Conservation (phyloP, 2,113 vertebrate species). For the Eretmochelys imbricata region DNA sequence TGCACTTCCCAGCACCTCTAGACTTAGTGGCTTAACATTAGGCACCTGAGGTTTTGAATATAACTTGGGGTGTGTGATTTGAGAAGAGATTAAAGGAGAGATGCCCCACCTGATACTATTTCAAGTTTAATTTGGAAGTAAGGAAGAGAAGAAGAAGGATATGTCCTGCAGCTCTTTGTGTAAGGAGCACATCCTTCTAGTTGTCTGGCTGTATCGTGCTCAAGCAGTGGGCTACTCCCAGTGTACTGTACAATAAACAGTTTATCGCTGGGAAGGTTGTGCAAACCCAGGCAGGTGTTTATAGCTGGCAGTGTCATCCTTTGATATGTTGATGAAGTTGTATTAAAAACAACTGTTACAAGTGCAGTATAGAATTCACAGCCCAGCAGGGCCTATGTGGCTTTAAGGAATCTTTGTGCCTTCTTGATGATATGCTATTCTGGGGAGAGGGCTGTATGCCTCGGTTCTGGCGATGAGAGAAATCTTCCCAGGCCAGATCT, state of each 20-base stretch:
- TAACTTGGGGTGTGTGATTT: background rate
- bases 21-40: rapidly evolving
- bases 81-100: background rate
- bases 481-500: background rate
- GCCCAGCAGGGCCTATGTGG: background rate
- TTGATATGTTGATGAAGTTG: background rate
- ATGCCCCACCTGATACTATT: background rate
- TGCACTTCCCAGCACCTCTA: background rate
- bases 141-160: background rate
- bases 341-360: background rate
- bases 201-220: background rate
- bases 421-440: background rate
- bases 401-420: background rate
- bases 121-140: background rate
- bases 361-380: background rate
- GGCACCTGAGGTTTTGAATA: background rate
- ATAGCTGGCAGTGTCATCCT: background rate
- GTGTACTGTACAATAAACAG: background rate
- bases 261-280: background rate
- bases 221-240: background rate
- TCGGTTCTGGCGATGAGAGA: background rate
- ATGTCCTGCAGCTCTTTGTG: background rate
- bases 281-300: background rate
- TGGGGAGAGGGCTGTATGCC: background rate
- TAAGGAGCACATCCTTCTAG: background rate